Evolutionary conservation across 2,113 vertebrate species (phyloP).

Genomic region (Hippocampus zosterae): DNA sequence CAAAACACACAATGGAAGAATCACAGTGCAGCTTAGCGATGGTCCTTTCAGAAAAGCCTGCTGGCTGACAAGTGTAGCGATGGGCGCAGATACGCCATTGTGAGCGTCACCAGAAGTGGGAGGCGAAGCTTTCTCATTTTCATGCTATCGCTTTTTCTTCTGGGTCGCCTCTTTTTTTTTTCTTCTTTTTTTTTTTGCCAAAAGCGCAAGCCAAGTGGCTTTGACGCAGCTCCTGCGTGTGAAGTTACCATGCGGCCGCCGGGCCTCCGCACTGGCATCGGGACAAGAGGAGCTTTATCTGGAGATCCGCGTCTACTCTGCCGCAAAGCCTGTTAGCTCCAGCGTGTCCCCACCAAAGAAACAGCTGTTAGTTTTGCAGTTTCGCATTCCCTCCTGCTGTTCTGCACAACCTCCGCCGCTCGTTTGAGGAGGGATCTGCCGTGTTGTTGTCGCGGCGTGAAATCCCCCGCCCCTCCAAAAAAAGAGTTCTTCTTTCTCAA

Average conservation of each 20-base stretch:
- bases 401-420: constrained; percentile 24
- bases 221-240: constrained; percentile 43
- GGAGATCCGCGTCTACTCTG: constrained; percentile 60
- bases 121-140: constrained; percentile 53
- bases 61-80: constrained; percentile 70
- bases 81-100: constrained; percentile 66
- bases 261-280: constrained; percentile 48
- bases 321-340: constrained; percentile 66
- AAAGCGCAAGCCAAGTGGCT: constrained; percentile 59
- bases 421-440: constrained; percentile 12
- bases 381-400: constrained; percentile 28
- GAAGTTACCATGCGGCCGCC: constrained; percentile 62
- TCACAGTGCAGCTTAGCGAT: constrained; percentile 57
- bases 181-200: constrained; percentile 39
- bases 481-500: background rate
- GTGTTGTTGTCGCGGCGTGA: constrained; percentile 7
- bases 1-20: constrained; percentile 51
- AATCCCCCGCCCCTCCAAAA: background rate
- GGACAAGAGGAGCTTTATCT: constrained; percentile 69
- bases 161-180: constrained; percentile 30
- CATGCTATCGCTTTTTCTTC: constrained; percentile 35
- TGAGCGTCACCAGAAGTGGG: constrained; percentile 60
- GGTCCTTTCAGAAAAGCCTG: constrained; percentile 54
- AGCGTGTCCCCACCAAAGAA: constrained; percentile 36
- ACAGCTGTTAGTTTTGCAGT: constrained; percentile 31